phyloP scores from a whole-genome alignment of 1,140 invertebrate genomes.

The Bicyclus anynana region DNA sequence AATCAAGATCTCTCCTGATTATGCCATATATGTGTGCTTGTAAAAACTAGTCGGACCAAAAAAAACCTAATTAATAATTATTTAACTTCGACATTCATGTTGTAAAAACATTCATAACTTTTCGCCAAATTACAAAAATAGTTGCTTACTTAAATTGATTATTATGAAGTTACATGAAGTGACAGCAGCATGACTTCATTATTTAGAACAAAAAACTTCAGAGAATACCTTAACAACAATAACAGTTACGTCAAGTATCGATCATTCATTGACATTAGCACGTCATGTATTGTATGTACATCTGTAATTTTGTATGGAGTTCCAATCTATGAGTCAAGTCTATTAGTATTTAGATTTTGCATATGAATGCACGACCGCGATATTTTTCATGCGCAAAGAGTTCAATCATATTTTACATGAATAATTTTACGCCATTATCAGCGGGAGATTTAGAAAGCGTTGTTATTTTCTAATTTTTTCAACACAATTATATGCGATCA shows the following conservation, averaged over 20 bases:
- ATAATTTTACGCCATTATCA: conserved; percentile 3
- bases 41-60: too few species aligned
- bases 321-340: background rate
- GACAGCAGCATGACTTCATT: conserved; percentile 6
- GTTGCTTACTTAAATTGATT: background rate
- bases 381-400: conserved; percentile 19
- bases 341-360: conserved; percentile 46
- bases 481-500: background rate
- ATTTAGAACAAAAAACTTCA: conserved; percentile 14
- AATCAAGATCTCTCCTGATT: too few species aligned
- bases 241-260: conserved; percentile 38
- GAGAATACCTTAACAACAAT: conserved; percentile 32
- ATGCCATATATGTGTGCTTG: too few species aligned
- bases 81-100: too few species aligned
- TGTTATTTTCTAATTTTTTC: background rate
- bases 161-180: background rate
- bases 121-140: background rate
- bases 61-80: too few species aligned
- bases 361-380: conserved; percentile 23
- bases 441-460: background rate
- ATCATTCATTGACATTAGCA: conserved; percentile 28
- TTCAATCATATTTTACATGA: conserved; percentile 4
- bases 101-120: too few species aligned
- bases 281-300: conserved; percentile 13
- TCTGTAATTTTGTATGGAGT: background rate